Conservation (phyloP, 2,888 invertebrate genomes). For the Smittia aterrima region DNA sequence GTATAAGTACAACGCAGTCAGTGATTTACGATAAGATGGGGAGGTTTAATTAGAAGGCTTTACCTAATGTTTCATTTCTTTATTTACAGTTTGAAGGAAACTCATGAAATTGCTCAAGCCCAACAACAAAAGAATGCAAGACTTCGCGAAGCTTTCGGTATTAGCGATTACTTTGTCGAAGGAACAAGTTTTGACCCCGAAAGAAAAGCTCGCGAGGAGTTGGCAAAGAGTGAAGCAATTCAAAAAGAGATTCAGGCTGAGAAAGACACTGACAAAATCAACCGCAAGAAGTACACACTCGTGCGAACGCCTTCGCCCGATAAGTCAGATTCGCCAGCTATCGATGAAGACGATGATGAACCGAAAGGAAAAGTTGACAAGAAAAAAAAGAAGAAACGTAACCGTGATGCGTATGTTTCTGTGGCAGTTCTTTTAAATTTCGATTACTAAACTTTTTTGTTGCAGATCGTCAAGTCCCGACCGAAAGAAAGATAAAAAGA, state of each 20-base stretch:
- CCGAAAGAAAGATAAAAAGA: slow-evolving; percentile 72
- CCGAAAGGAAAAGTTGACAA: slow-evolving; percentile 48
- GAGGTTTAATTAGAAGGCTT: not conserved
- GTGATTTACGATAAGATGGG: not conserved
- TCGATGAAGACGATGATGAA: not conserved
- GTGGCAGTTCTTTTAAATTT: not conserved
- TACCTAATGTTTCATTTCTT: too few relatives aligned
- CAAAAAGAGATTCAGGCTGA: slow-evolving; percentile 55
- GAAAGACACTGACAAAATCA: slow-evolving; percentile 53
- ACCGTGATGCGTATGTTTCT: slow-evolving; percentile 63
- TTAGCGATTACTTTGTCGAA: slow-evolving; percentile 89
- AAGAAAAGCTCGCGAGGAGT: slow-evolving; percentile 58
- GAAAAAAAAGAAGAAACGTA: slow-evolving; percentile 71
- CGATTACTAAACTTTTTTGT: slow-evolving; percentile 33
- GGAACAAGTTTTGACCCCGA: slow-evolving; percentile 89
- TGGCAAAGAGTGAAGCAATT: slow-evolving; percentile 54
- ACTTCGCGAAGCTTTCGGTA: slow-evolving; percentile 90
- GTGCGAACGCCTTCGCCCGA: slow-evolving; percentile 74
- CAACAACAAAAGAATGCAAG: slow-evolving; percentile 94
- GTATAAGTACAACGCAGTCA: too few relatives aligned
- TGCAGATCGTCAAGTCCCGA: slow-evolving; percentile 70
- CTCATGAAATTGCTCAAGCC: slow-evolving; percentile 94
- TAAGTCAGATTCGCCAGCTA: slow-evolving; percentile 45
- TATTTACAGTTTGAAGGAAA: slow-evolving; percentile 83
- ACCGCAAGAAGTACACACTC: slow-evolving; percentile 64